A percentile compares a stretch with the other conserved stretches of the same genome.
These are phyloP conservation scores for Augochlorella aurata DNA, from an alignment of 2,888 invertebrate genomes.

Conservation along the genomic window DNA sequence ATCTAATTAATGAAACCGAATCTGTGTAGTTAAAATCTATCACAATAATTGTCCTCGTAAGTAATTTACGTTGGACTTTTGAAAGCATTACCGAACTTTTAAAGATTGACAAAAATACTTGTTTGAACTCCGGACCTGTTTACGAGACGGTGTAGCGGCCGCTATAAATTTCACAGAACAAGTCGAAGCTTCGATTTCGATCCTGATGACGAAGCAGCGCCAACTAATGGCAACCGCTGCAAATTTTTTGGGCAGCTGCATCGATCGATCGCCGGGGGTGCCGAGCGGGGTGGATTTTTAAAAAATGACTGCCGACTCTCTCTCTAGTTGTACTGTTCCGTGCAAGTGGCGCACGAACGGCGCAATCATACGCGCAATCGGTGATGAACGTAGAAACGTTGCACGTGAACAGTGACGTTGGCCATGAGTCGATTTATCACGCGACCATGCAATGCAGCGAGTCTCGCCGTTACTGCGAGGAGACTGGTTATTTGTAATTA, in stretches of 20 bases:
- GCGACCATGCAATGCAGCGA: slow-evolving; percentile 60
- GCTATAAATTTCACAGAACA: not conserved
- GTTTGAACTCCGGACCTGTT: too few relatives aligned
- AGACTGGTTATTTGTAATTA: slow-evolving; percentile 74
- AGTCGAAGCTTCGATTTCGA: not conserved
- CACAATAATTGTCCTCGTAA: too few relatives aligned
- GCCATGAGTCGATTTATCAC: slow-evolving; percentile 70
- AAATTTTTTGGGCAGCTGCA: not conserved
- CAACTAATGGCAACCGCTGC: not conserved
- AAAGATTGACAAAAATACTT: too few relatives aligned
- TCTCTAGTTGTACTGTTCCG: slow-evolving; percentile 20
- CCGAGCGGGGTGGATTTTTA: slow-evolving; percentile 13
- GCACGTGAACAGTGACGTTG: slow-evolving; percentile 30
- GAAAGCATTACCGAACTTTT: too few relatives aligned
- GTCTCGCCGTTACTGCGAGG: slow-evolving; percentile 53
- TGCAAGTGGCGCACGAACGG: slow-evolving; percentile 21
- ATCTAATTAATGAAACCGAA: too few relatives aligned
- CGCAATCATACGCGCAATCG: slow-evolving; percentile 38
- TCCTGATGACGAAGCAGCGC: not conserved
- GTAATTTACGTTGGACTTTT: too few relatives aligned
- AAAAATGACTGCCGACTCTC: slow-evolving; percentile 21
- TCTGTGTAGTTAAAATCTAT: too few relatives aligned
- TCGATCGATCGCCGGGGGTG: slow-evolving; percentile 6
- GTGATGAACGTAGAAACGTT: slow-evolving; percentile 43
- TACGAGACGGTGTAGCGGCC: not conserved